Percentiles rank a stretch among this genome's conserved stretches.
These are phyloP conservation scores for Upupa epops DNA, from an alignment of 2,113 vertebrate species.

Conservation along the genomic window DNA sequence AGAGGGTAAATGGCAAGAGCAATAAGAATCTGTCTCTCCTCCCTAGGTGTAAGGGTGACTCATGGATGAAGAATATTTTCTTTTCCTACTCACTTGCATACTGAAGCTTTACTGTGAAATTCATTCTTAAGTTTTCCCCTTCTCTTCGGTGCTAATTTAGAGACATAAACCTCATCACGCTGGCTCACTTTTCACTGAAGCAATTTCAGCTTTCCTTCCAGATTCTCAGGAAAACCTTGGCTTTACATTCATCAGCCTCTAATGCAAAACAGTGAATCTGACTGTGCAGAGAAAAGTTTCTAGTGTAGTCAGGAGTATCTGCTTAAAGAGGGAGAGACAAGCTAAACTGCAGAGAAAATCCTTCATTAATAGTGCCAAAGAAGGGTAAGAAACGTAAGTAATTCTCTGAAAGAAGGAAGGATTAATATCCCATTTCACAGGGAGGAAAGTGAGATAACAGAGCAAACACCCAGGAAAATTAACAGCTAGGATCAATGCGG, in stretches of 20 bases:
- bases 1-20: constrained; percentile 52
- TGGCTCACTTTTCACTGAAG: constrained; percentile 68
- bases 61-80: constrained; percentile 44
- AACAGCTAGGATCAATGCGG: not conserved
- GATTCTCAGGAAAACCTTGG: constrained; percentile 54
- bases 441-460: constrained; percentile 3
- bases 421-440: constrained; percentile 35
- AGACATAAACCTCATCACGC: constrained; percentile 45
- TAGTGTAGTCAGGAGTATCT: not conserved
- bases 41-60: not conserved
- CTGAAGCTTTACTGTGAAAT: constrained; percentile 31
- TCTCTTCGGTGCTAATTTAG: constrained; percentile 5
- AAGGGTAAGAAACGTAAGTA: not conserved
- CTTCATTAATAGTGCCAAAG: constrained; percentile 22
- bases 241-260: constrained; percentile 62
- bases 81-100: constrained; percentile 40
- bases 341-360: constrained; percentile 42
- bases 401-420: constrained; percentile 3
- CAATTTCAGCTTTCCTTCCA: constrained; percentile 64
- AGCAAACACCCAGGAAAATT: constrained; percentile 28
- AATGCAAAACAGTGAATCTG: constrained; percentile 61
- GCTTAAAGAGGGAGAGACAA: not conserved
- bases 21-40: constrained; percentile 22
- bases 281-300: constrained; percentile 3
- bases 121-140: not conserved